Evolutionary conservation across 2,113 vertebrate species (phyloP).

Genomic region (Psophia crepitans): DNA sequence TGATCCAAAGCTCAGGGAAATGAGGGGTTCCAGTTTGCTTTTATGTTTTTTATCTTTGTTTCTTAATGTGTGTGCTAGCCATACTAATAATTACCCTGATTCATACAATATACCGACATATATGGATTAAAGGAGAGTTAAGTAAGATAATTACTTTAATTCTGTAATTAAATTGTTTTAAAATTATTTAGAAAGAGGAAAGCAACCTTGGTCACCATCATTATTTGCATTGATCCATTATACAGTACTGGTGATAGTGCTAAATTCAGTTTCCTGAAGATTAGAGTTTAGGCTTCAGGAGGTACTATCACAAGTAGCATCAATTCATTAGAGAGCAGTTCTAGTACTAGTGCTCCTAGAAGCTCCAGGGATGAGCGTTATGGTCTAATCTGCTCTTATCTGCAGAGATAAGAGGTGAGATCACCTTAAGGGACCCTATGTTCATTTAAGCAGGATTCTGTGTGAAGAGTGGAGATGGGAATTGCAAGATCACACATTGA

Average conservation of each 20-base stretch:
- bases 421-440: background rate
- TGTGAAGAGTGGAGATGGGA: background rate
- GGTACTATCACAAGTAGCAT: background rate
- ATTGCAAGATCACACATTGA: background rate
- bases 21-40: background rate
- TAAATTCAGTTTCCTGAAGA: background rate
- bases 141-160: background rate
- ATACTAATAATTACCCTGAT: background rate
- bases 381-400: background rate
- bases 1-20: background rate
- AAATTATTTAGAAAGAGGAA: background rate
- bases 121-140: background rate
- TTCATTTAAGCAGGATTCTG: background rate
- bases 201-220: background rate
- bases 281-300: background rate
- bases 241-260: background rate
- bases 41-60: background rate
- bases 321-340: background rate
- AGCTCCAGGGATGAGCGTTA: background rate
- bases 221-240: background rate
- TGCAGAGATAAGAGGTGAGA: background rate
- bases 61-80: background rate
- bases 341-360: accelerated
- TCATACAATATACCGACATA: background rate
- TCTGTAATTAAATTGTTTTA: background rate